Evolutionary conservation across 2,888 invertebrate species (phyloP).

Genomic region (Pharmacophagus antenor): DNA sequence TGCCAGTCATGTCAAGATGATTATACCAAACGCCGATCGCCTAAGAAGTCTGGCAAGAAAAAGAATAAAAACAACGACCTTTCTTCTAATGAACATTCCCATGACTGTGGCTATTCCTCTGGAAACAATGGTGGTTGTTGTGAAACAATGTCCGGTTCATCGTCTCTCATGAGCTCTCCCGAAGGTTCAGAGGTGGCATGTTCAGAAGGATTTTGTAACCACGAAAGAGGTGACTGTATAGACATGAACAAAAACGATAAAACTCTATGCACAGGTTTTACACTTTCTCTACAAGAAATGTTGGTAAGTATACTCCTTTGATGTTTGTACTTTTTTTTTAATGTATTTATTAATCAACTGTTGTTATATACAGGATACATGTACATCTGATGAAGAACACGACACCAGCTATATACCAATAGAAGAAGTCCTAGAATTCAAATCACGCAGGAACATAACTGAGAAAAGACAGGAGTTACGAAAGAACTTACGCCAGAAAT

Average conservation of each 20-base stretch:
- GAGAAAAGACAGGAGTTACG: conserved; percentile 91
- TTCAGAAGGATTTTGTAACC: conserved; percentile 92
- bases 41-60: conserved; percentile 61
- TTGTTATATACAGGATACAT: conserved; percentile 83
- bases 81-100: conserved; percentile 85
- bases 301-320: conserved; percentile 78
- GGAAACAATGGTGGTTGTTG: conserved; percentile 88
- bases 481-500: conserved; percentile 90
- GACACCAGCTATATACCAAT: conserved; percentile 91
- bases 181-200: conserved; percentile 95
- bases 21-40: conserved; percentile 60
- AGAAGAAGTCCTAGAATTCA: conserved; percentile 93
- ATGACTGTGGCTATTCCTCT: conserved; percentile 94
- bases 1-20: conserved; percentile 78
- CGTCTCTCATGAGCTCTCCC: conserved; percentile 91
- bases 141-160: conserved; percentile 84
- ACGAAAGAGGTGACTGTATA: conserved; percentile 80
- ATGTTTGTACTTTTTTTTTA: neutral
- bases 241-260: conserved; percentile 67
- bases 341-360: neutral
- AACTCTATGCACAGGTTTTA: conserved; percentile 73
- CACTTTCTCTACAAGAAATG: conserved; percentile 88
- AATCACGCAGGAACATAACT: conserved; percentile 88
- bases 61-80: conserved; percentile 78
- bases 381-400: conserved; percentile 88